These are phyloP conservation scores for Momotus momota DNA, from an alignment of 2,797 vertebrate species.

Conservation along the genomic window DNA sequence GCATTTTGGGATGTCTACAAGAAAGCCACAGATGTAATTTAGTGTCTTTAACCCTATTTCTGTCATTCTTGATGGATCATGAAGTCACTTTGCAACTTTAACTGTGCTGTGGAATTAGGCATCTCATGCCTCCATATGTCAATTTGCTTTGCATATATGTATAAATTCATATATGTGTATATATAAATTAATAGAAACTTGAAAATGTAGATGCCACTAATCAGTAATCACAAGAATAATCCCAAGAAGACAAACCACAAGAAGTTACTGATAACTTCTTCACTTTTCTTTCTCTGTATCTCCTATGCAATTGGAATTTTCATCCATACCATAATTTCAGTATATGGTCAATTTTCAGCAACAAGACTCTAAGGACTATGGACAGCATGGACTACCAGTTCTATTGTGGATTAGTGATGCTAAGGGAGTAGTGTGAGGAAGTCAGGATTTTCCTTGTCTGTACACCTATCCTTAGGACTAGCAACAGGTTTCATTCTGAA, in stretches of 20 bases:
- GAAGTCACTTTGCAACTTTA: not conserved
- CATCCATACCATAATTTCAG: not conserved
- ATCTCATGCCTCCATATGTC: not conserved
- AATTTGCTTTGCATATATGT: not conserved
- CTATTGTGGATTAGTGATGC: not conserved
- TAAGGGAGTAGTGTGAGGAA: not conserved
- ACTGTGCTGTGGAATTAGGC: not conserved
- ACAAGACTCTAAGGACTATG: not conserved
- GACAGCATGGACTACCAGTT: not conserved
- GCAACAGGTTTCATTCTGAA: not conserved
- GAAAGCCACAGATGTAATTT: not conserved
- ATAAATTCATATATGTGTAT: not conserved
- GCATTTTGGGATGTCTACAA: not conserved
- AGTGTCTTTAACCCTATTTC: not conserved
- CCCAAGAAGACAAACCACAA: not conserved
- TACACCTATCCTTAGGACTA: not conserved
- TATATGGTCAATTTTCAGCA: not conserved
- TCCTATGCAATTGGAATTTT: not conserved
- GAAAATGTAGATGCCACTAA: not conserved
- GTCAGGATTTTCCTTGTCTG: not conserved
- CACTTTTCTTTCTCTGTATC: rapidly evolving
- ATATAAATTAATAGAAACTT: not conserved
- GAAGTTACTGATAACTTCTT: not conserved
- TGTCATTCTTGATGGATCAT: not conserved
- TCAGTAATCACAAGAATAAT: not conserved